These are phyloP conservation scores for Coelinius sp. DNA, from an alignment of 2,888 invertebrate species.

Conservation along the genomic window DNA sequence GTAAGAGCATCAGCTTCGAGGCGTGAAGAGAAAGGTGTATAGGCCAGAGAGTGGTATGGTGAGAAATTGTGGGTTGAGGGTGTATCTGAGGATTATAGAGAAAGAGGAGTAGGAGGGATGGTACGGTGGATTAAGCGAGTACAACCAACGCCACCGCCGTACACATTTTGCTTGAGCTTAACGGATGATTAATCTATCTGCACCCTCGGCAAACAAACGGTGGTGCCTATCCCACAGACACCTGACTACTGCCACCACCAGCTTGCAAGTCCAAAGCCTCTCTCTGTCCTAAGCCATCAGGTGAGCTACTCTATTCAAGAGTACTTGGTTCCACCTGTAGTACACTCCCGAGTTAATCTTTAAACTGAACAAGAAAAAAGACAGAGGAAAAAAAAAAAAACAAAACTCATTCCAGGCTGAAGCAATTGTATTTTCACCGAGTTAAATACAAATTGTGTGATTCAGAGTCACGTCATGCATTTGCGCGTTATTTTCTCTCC, in stretches of 20 bases:
- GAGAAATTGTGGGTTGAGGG: constrained; percentile 25
- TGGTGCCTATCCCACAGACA: constrained; percentile 1
- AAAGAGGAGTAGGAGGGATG: constrained; percentile 44
- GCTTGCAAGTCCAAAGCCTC: background rate
- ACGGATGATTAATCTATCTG: constrained; percentile 66
- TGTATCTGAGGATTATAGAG: constrained; percentile 30
- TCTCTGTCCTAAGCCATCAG: background rate
- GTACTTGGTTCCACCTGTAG: constrained; percentile 13
- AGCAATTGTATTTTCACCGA: background rate
- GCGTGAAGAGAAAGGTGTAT: constrained; percentile 19
- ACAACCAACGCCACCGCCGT: constrained; percentile 51
- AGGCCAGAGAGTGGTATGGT: constrained; percentile 10
- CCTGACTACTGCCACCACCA: background rate
- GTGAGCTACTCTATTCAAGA: constrained; percentile 3
- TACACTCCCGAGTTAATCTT: constrained; percentile 3
- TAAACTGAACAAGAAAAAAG: background rate
- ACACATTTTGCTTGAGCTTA: constrained; percentile 62
- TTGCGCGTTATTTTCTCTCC: background rate
- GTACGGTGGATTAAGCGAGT: constrained; percentile 58
- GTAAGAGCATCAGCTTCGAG: constrained; percentile 21
- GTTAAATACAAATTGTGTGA: background rate
- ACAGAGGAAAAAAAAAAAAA: background rate
- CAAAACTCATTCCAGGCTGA: background rate
- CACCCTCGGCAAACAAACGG: constrained; percentile 60
- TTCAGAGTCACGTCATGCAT: constrained; percentile 8